Base-by-base conservation (phyloP, 2,888 invertebrate genomes). In the Drosophila tripunctata region DNA sequence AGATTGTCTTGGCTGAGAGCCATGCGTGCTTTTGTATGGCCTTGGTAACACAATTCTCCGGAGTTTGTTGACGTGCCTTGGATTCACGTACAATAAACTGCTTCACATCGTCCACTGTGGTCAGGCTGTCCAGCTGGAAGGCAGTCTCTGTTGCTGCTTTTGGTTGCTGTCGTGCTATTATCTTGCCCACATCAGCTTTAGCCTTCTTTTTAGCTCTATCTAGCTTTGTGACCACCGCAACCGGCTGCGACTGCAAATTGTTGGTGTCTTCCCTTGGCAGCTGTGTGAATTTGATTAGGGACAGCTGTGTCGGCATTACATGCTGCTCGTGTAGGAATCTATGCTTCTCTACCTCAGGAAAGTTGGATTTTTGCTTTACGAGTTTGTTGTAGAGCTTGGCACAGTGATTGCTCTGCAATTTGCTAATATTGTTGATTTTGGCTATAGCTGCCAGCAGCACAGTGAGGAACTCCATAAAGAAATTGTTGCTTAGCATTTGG, bases 391-490 rank as follows among this genome's bases (percentile, higher is more conserved):
- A 91, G 0, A 89, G 61, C 2, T 51, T 60, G 2, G 77, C 77
- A 31, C 84, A 87, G 35, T 52, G 62, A 44, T 77, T 88, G 3
- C 75, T 56, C 12, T 89, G 63, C 14, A 73, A 51, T 1, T 64
- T 61, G 27, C 84, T 86, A 0, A 89, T 40, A 40, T 71, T 85
- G 54, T 88, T 73, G 4, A 90, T 70, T 50, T 89, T 90, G 1
- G 89, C 85, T 7, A 90, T 57, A 0, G 88, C 87, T 8, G 90
- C 87, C n/a, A 91, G 22, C 0, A 90, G 60, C 7, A 90, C 51
- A 0, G 89, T 87, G 0, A 82, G 72, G 0, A 72, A 86, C n/a
- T 91, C 91, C 72, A 90, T 76, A 33, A 90, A 91, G 52, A 71
- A 90, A 58, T 88, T 87, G 7, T 65, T 81, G 2, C 78, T 79